Percentiles rank a stretch among this genome's conserved stretches.
These are phyloP conservation scores for Clinocottus analis DNA, from an alignment of 2,113 vertebrate species.

Conservation along the genomic window DNA sequence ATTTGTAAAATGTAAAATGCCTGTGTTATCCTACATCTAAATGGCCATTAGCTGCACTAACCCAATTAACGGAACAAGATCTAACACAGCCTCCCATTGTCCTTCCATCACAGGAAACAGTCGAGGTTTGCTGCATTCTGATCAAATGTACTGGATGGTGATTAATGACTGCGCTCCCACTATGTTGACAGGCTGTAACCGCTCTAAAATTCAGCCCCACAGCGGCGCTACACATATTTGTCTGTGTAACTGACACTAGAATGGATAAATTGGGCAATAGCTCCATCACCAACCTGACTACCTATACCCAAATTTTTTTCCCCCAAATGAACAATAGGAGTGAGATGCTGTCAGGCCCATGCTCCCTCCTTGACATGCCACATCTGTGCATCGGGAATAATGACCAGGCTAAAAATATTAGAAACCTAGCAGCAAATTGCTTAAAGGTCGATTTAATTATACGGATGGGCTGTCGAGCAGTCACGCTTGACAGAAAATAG, in stretches of 20 bases:
- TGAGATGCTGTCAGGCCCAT: conserved; percentile 66
- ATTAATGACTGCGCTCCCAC: conserved; percentile 79
- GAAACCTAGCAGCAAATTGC: conserved; percentile 74
- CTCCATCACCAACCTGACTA: conserved; percentile 75
- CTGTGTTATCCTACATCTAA: conserved; percentile 83
- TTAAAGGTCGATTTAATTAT: conserved; percentile 84
- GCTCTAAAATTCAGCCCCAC: conserved; percentile 66
- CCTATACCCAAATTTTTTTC: conserved; percentile 51
- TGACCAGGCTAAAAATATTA: conserved; percentile 81
- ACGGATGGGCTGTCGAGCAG: conserved; percentile 78
- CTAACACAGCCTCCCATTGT: conserved; percentile 79
- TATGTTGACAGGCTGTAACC: conserved; percentile 76
- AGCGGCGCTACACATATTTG: conserved; percentile 65
- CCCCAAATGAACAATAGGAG: conserved; percentile 73
- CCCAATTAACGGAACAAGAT: conserved; percentile 83
- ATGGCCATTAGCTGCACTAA: conserved; percentile 84
- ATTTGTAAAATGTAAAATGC: conserved; percentile 79
- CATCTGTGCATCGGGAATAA: conserved; percentile 77
- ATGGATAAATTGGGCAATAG: conserved; percentile 77
- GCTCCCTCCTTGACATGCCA: conserved; percentile 70
- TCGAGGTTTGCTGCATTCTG: conserved; percentile 80
- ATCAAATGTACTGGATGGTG: conserved; percentile 80
- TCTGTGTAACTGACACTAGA: conserved; percentile 76
- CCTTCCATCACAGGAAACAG: conserved; percentile 83
- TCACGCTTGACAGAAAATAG: conserved; percentile 71